phyloP scores from a whole-genome alignment of 2,113 vertebrate species.

The Brachypodius melanocephalos region DNA sequence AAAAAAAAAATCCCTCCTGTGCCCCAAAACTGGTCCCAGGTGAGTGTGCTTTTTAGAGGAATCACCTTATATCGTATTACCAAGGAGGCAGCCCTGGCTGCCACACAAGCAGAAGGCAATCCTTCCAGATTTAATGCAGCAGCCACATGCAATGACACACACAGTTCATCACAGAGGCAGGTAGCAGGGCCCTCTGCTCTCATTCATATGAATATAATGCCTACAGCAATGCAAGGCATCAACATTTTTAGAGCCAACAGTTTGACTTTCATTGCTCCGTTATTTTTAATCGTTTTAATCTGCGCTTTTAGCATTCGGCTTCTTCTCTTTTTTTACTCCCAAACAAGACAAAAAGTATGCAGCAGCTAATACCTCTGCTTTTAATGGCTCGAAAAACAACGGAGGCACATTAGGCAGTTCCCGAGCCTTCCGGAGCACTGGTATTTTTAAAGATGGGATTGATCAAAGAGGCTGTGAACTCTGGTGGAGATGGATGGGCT shows the following conservation, averaged over 20 bases:
- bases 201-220: conserved; percentile 62
- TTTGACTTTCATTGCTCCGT: conserved; percentile 44
- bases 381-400: conserved; percentile 40
- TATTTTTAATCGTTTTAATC: conserved; percentile 58
- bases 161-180: conserved; percentile 58
- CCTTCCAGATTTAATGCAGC: conserved; percentile 46
- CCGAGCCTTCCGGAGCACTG: background rate
- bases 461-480: conserved; percentile 59
- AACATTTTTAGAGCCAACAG: conserved; percentile 49
- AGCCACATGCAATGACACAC: conserved; percentile 39
- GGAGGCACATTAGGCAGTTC: conserved; percentile 44
- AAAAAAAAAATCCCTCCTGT: background rate
- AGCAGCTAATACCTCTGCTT: conserved; percentile 29
- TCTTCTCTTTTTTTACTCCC: background rate
- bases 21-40: background rate
- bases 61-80: background rate
- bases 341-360: conserved; percentile 44
- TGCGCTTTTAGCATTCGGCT: background rate
- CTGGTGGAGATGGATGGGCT: conserved; percentile 55
- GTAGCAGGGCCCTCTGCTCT: conserved; percentile 21
- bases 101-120: background rate
- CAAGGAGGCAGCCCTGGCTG: background rate
- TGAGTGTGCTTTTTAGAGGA: background rate
- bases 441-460: conserved; percentile 61
- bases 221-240: conserved; percentile 22